Conservation (phyloP, 2,113 vertebrate species). For the Lampris incognitus region DNA sequence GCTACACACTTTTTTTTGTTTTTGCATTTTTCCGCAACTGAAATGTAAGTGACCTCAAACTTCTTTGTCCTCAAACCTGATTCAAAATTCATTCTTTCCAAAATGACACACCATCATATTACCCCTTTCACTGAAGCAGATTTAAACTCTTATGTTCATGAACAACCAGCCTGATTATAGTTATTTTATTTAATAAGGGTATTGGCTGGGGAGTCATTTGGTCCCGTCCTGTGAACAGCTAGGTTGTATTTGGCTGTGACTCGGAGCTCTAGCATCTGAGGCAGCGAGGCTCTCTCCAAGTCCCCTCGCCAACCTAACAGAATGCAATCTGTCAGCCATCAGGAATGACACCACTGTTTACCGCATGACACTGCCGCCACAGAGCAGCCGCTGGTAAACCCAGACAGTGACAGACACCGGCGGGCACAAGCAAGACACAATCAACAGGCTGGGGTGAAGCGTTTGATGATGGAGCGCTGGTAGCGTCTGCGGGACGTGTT, state of each 20-base stretch:
- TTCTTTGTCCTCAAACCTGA: conserved; percentile 51
- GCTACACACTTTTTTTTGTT: too few species aligned
- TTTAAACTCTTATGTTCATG: conserved; percentile 62
- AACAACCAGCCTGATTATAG: conserved; percentile 77
- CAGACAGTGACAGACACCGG: conserved; percentile 64
- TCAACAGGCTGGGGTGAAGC: conserved; percentile 69
- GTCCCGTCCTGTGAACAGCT: conserved; percentile 61
- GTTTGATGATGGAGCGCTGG: conserved; percentile 64
- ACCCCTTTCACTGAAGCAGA: conserved; percentile 63
- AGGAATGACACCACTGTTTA: conserved; percentile 72
- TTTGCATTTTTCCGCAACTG: too few species aligned
- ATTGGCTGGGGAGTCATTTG: conserved; percentile 73
- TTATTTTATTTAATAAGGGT: conserved; percentile 82
- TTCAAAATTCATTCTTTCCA: conserved; percentile 69
- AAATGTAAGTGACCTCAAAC: conserved; percentile 27
- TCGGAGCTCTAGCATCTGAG: conserved; percentile 59
- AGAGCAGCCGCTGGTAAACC: conserved; percentile 44
- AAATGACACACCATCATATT: conserved; percentile 69
- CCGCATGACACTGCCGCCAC: conserved; percentile 41
- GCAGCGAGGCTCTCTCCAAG: conserved; percentile 38
- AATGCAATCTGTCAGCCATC: conserved; percentile 73
- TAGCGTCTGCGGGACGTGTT: conserved; percentile 60
- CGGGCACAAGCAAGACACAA: conserved; percentile 60
- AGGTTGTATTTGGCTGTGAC: conserved; percentile 33
- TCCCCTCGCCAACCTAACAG: conserved; percentile 42